A percentile compares a stretch with the other conserved stretches of the same genome.
Conservation (phyloP, 2,888 invertebrate genomes). For the Synanthedon formicaeformis region DNA sequence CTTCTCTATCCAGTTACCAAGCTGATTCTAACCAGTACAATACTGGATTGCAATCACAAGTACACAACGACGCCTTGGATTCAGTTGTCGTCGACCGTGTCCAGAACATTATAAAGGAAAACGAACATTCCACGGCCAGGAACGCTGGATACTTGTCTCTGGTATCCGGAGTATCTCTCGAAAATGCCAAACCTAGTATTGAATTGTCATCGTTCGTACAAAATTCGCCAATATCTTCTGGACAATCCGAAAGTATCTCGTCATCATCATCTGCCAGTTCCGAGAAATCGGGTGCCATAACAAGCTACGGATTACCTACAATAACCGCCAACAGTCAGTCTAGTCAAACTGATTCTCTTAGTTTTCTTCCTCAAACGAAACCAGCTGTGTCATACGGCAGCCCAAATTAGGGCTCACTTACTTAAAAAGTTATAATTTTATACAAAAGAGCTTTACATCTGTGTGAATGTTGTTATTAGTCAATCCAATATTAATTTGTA, state of each 20-base stretch:
- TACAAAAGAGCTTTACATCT: not conserved
- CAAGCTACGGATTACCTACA: slow-evolving; percentile 32
- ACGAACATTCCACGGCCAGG: slow-evolving; percentile 49
- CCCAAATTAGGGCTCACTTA: slow-evolving; percentile 28
- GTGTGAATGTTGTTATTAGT: not conserved
- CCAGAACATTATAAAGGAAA: slow-evolving; percentile 49
- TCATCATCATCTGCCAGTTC: slow-evolving; percentile 11
- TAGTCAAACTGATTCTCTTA: slow-evolving; percentile 18
- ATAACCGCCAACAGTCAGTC: slow-evolving; percentile 20
- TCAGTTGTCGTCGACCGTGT: slow-evolving; percentile 42
- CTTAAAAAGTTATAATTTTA: not conserved
- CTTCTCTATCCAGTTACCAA: slow-evolving; percentile 43
- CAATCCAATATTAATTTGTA: not conserved
- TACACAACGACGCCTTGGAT: slow-evolving; percentile 42
- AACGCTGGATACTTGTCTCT: slow-evolving; percentile 48
- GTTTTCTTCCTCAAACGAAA: slow-evolving; percentile 44
- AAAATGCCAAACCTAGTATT: slow-evolving; percentile 50
- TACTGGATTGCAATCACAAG: slow-evolving; percentile 18
- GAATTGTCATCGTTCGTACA: slow-evolving; percentile 56
- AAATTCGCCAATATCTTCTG: slow-evolving; percentile 23
- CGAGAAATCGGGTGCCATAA: slow-evolving; percentile 12
- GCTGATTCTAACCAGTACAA: slow-evolving; percentile 49
- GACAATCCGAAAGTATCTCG: slow-evolving; percentile 10
- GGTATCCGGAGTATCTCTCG: slow-evolving; percentile 54
- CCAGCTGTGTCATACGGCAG: slow-evolving; percentile 43